Conservation (phyloP, 2,797 vertebrate genomes). For the Dryobates pubescens region DNA sequence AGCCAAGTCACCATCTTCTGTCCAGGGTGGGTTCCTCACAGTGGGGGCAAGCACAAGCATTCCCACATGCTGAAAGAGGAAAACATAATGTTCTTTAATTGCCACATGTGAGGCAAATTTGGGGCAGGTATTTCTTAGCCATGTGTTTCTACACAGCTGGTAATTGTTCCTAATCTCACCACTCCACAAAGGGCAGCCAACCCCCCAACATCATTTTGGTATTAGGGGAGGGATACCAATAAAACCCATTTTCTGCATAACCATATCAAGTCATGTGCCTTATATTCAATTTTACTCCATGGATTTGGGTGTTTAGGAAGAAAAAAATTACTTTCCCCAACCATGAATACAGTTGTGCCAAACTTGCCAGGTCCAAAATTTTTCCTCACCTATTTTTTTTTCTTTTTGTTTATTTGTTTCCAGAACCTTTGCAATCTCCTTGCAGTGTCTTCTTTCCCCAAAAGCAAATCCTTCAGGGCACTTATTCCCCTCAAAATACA, state of each 20-base stretch:
- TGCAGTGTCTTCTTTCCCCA: slow-evolving; percentile 46
- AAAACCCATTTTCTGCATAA: neutral
- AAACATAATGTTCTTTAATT: neutral
- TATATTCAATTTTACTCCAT: neutral
- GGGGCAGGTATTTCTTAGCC: neutral
- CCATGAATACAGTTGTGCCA: neutral
- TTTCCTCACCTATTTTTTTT: neutral
- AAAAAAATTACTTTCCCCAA: neutral
- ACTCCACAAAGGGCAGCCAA: rapidly evolving
- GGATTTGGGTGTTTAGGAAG: neutral
- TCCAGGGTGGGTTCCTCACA: rapidly evolving
- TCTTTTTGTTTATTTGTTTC: slow-evolving; percentile 37
- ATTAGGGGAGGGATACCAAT: neutral
- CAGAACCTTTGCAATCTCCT: slow-evolving; percentile 49
- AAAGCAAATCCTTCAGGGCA: slow-evolving; percentile 63
- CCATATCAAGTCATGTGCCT: neutral
- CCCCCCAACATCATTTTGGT: neutral
- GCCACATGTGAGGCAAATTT: rapidly evolving
- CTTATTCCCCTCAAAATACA: slow-evolving; percentile 69
- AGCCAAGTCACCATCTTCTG: rapidly evolving
- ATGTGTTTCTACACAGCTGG: rapidly evolving
- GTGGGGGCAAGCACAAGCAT: rapidly evolving
- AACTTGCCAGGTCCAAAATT: neutral
- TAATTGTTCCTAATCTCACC: neutral
- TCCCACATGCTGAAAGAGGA: rapidly evolving